These are phyloP conservation scores for Andricus grossulariae DNA, from an alignment of 1,140 invertebrate species.

Conservation along the genomic window DNA sequence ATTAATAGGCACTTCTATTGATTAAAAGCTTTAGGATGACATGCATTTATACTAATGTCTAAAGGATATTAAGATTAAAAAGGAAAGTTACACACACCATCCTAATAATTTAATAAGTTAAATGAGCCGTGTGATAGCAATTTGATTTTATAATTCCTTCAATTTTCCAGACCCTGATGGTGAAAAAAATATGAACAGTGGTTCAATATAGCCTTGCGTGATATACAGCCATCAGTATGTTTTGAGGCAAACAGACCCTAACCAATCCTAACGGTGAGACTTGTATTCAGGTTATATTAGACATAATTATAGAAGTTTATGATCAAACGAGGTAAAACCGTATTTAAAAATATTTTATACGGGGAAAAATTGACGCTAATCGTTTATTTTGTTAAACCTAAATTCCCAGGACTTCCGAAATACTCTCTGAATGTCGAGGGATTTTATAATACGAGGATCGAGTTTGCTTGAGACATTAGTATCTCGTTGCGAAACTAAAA, in stretches of 20 bases:
- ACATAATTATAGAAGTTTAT: not conserved
- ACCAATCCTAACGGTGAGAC: slow-evolving; percentile 12
- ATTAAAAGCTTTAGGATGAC: not conserved
- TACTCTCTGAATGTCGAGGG: not conserved
- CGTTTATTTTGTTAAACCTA: not conserved
- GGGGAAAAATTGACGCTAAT: not conserved
- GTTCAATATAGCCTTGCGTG: slow-evolving; percentile 4
- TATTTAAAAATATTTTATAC: slow-evolving; percentile 7
- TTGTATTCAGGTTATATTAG: not conserved
- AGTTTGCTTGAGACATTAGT: slow-evolving; percentile 13
- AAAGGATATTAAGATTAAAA: not conserved
- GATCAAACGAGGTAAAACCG: not conserved
- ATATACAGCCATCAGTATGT: slow-evolving; percentile 1
- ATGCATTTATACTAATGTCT: not conserved
- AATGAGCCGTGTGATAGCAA: too few relatives aligned
- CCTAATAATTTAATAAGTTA: too few relatives aligned
- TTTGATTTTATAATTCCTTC: too few relatives aligned
- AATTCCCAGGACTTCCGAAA: slow-evolving; percentile 1
- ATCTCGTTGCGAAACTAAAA: slow-evolving; percentile 11
- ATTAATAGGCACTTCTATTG: not conserved
- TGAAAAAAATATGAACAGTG: not conserved
- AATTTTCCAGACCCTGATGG: too few relatives aligned
- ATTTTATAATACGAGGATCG: slow-evolving; percentile 1
- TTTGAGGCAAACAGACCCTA: slow-evolving; percentile 11
- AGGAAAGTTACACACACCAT: not conserved